These are phyloP conservation scores for Mesoligia furuncula DNA, from an alignment of 2,888 invertebrate genomes.

Conservation along the genomic window DNA sequence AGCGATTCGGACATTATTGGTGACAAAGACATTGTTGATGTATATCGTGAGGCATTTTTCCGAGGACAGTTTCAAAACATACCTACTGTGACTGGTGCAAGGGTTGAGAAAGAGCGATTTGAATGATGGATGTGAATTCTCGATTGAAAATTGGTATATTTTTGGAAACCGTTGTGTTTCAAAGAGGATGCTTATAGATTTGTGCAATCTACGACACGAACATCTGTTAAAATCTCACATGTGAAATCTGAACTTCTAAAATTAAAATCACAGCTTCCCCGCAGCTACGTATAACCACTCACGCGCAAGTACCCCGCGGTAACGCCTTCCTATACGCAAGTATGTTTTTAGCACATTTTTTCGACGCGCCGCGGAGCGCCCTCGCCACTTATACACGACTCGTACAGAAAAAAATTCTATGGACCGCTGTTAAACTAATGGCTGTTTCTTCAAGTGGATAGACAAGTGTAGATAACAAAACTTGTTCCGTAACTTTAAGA, in stretches of 20 bases:
- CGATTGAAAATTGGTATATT: background rate
- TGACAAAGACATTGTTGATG: background rate
- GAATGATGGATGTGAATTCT: background rate
- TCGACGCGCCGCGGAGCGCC: too few species aligned
- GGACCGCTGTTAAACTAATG: too few species aligned
- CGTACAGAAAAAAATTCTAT: too few species aligned
- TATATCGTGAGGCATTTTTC: background rate
- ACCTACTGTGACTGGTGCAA: background rate
- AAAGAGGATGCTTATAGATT: background rate
- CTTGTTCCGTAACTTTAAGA: too few species aligned
- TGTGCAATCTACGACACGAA: background rate
- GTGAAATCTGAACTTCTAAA: conserved; percentile 1
- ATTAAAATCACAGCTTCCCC: background rate
- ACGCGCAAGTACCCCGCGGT: too few species aligned
- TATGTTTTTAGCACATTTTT: too few species aligned
- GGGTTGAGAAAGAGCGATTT: background rate
- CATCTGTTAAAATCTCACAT: conserved; percentile 5
- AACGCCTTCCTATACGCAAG: too few species aligned
- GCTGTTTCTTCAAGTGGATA: too few species aligned
- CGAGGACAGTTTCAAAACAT: background rate
- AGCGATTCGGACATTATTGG: conserved; percentile 8
- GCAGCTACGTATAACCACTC: conserved; percentile 1
- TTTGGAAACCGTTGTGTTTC: background rate
- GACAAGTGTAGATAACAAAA: too few species aligned
- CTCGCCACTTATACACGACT: too few species aligned